Evolutionary conservation across 2,797 vertebrate genomes (phyloP), one percentile per base, ranked within the genome.

Genomic region (Holocentrus rufus): DNA sequence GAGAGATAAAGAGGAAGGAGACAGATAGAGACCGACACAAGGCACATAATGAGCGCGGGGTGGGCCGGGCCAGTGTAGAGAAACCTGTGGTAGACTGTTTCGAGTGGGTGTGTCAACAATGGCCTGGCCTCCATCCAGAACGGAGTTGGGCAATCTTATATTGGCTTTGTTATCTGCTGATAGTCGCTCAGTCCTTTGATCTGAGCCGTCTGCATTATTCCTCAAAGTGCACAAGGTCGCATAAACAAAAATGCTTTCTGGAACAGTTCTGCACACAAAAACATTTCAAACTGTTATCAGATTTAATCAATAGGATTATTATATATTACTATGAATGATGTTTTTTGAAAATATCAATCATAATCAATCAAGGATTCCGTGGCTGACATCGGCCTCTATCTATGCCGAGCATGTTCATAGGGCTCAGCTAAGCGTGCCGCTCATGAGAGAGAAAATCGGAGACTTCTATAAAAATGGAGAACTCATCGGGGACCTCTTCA

Each of bases 401-500:
- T 63, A 63, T 69, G 77, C 69, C 34, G 77, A 76, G 76, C 76
- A 47, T 72, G 83, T 70, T 77, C 62, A 70, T 31, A 65, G n/a
- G n/a, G 69, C 72, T 46, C 25, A 71, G 79, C 84, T 81, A 74
- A 83, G 77, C 87, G 78, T 27, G 18, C 52, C 62, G 74, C 85
- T 89, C 50, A 4, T 46, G 65, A 72, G 71, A 84, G 55, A 81
- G 70, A 85, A 75, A 72, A 77, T 90, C 76, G 61, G 62, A 81
- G 69, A 83, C 75, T 80, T 89, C 80, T 83, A 69, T 10, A n/a
- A 57, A 86, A 84, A 89, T 74, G 81, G 86, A 81, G 85, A 87
- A 88, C 65, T 90, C 88, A 83, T 77, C 73, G 2, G 86, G 86
- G 89, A 87, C 86, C 87, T 89, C 89, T 87, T 84, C 79, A 72